Evolutionary conservation across 2,797 vertebrate species (phyloP).

Genomic region (Protosalanx chinensis): DNA sequence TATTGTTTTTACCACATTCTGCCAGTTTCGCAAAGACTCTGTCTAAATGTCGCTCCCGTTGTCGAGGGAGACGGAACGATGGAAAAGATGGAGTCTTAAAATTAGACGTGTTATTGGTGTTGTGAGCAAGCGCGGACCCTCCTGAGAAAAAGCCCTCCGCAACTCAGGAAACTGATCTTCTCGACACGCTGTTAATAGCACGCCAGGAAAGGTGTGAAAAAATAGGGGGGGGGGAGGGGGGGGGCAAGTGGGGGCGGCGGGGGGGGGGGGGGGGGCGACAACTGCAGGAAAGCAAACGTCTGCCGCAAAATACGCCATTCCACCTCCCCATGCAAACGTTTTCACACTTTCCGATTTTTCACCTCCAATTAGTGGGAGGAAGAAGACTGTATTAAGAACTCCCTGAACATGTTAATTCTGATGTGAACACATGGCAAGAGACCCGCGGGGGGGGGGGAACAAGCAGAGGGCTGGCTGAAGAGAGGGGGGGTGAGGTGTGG

Average conservation of each 20-base stretch:
- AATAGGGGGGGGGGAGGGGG: conserved; percentile 18
- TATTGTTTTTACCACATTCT: conserved; percentile 3
- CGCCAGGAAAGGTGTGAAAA: conserved; percentile 48
- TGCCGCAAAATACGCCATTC: conserved; percentile 46
- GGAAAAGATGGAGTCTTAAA: conserved; percentile 27
- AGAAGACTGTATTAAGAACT: conserved; percentile 42
- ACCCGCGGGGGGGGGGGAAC: conserved; percentile 17
- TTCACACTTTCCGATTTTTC: conserved; percentile 56
- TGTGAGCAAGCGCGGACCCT: conserved; percentile 7
- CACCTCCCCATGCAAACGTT: conserved; percentile 54
- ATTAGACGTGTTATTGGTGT: conserved; percentile 41
- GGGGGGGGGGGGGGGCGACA: not conserved
- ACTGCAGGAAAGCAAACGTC: conserved; percentile 40
- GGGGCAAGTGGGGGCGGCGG: conserved; percentile 4
- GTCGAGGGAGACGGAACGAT: conserved; percentile 33
- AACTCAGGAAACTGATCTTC: conserved; percentile 56
- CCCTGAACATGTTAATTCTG: conserved; percentile 45
- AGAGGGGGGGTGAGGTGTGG: not conserved
- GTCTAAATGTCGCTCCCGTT: conserved; percentile 11
- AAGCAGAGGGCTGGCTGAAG: conserved; percentile 32
- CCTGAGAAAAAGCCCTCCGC: conserved; percentile 31
- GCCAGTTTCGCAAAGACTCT: conserved; percentile 14
- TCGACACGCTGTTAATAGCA: conserved; percentile 47
- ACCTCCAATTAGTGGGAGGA: conserved; percentile 57
- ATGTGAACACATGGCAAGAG: conserved; percentile 42